Conservation (phyloP, 1,140 invertebrate species). For the Bombus superbus region DNA sequence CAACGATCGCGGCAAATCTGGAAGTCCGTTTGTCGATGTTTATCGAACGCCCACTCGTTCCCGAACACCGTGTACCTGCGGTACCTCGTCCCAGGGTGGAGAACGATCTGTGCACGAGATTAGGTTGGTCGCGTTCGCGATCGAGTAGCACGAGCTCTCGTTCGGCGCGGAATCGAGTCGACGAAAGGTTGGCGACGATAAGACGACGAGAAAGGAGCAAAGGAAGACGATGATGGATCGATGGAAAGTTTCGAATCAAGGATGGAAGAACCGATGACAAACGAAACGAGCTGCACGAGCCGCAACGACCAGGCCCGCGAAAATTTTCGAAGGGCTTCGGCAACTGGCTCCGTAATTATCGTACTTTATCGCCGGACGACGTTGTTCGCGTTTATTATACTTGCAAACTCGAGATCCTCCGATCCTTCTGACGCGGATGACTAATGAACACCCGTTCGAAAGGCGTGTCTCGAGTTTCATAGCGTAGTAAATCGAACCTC, state of each 20-base stretch:
- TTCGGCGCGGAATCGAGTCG: background rate
- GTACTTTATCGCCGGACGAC: background rate
- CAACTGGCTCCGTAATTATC: constrained; percentile 3
- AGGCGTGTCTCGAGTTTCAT: constrained; percentile 54
- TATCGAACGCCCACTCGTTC: constrained; percentile 49
- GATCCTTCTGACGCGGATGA: constrained; percentile 48
- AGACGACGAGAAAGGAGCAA: background rate
- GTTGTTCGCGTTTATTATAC: constrained; percentile 40
- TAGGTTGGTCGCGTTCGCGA: constrained; percentile 3
- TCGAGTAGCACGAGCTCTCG: background rate
- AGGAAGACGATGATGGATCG: background rate
- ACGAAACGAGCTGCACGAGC: background rate
- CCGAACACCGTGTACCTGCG: constrained; percentile 34
- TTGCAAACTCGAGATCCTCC: constrained; percentile 49
- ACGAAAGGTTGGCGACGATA: constrained; percentile 28
- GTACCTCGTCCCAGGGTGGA: constrained; percentile 11
- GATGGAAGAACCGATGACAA: background rate
- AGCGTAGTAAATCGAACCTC: constrained; percentile 53
- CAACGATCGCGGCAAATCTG: constrained; percentile 29
- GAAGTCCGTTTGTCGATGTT: constrained; percentile 55
- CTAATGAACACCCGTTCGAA: constrained; percentile 49
- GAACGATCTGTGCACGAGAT: constrained; percentile 55
- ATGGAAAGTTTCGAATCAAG: background rate
- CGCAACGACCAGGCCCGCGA: background rate
- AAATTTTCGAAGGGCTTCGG: constrained; percentile 1